Percentiles rank a stretch among this genome's conserved stretches.
These are phyloP conservation scores for Carterocephalus palaemon DNA, from an alignment of 2,888 invertebrate genomes.

Conservation along the genomic window DNA sequence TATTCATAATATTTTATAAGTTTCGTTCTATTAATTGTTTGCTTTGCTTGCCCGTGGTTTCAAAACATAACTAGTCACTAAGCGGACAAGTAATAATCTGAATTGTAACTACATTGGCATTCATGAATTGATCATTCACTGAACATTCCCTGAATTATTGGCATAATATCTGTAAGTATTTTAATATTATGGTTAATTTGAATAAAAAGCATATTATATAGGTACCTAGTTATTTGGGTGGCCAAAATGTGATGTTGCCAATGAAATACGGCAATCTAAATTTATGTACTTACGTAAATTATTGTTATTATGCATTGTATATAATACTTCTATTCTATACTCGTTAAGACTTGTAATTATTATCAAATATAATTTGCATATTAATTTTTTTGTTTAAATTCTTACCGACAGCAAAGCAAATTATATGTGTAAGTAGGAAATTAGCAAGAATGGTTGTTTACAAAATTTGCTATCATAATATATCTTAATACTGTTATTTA, in stretches of 20 bases:
- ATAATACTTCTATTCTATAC: constrained; percentile 32
- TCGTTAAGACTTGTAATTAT: constrained; percentile 39
- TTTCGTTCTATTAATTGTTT: constrained; percentile 3
- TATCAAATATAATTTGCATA: constrained; percentile 43
- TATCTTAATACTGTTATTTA: no score
- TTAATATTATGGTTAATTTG: neutral
- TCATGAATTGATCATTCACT: constrained; percentile 27
- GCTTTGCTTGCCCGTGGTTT: constrained; percentile 52
- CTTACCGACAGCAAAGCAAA: neutral
- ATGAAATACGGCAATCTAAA: constrained; percentile 38
- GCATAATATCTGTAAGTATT: neutral
- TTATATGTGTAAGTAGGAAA: neutral
- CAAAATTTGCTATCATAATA: no score
- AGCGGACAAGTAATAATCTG: constrained; percentile 45
- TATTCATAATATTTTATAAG: constrained; percentile 1
- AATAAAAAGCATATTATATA: neutral
- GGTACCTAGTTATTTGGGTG: neutral
- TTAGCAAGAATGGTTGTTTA: no score
- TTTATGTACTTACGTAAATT: constrained; percentile 61
- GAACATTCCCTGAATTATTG: constrained; percentile 31
- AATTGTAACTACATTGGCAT: constrained; percentile 14
- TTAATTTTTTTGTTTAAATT: constrained; percentile 28
- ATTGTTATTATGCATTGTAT: constrained; percentile 59
- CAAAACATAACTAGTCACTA: constrained; percentile 67
- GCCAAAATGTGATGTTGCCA: constrained; percentile 33